phyloP scores from a whole-genome alignment of 2,797 vertebrate species.

The Acanthurus leucopareius region DNA sequence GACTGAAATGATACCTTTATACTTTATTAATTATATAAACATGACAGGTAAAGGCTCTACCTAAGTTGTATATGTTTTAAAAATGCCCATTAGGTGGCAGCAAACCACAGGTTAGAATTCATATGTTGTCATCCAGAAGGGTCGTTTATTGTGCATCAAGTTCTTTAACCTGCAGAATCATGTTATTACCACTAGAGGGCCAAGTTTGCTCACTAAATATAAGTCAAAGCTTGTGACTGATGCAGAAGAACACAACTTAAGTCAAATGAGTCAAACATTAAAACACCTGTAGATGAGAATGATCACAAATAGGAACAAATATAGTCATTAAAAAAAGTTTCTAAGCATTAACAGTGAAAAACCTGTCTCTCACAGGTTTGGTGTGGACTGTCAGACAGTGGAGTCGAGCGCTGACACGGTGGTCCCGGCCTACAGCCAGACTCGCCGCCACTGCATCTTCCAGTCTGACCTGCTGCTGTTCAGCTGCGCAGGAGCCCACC shows the following conservation, averaged over 20 bases:
- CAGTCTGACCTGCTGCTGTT: conserved; percentile 96
- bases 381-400: conserved; percentile 91
- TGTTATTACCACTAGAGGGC: conserved; percentile 22
- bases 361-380: conserved; percentile 82
- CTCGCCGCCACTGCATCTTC: conserved; percentile 93
- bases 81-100: conserved; percentile 40
- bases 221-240: not conserved
- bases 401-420: conserved; percentile 93
- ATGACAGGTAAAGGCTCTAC: not conserved
- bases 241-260: not conserved
- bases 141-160: not conserved
- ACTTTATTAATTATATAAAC: not conserved
- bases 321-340: too few species aligned
- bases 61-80: not conserved
- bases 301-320: too few species aligned
- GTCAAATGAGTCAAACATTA: not conserved
- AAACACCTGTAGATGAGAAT: not conserved
- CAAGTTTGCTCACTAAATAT: not conserved
- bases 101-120: not conserved
- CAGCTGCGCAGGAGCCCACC: conserved; percentile 96
- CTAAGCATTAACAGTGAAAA: not conserved
- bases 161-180: not conserved
- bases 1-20: too few species aligned
- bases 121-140: not conserved
- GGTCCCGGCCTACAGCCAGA: conserved; percentile 91